Conservation (phyloP, 2,888 invertebrate genomes). For the Beris chalybata region DNA sequence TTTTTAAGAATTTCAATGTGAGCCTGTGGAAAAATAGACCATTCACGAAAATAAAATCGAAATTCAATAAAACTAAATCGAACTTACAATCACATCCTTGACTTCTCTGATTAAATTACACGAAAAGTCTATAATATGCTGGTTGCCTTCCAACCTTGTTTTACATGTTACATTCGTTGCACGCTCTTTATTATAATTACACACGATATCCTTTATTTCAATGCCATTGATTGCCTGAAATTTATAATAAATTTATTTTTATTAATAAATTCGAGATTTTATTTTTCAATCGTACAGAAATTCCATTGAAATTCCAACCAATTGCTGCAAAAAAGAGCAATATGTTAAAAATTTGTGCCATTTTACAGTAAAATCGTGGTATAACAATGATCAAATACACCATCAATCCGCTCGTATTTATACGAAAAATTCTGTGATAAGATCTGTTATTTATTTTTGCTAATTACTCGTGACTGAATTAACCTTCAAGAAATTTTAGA, state of each 20-base stretch:
- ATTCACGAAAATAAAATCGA: neutral
- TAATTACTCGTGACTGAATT: too few relatives aligned
- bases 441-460: too few relatives aligned
- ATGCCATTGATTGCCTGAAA: slow-evolving; percentile 28
- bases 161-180: slow-evolving; percentile 25
- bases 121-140: slow-evolving; percentile 23
- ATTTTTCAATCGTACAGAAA: too few relatives aligned
- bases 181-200: slow-evolving; percentile 23
- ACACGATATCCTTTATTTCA: slow-evolving; percentile 22
- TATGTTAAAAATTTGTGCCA: too few relatives aligned
- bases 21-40: slow-evolving; percentile 1
- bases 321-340: too few relatives aligned
- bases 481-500: too few relatives aligned
- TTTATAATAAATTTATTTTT: neutral
- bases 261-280: too few relatives aligned
- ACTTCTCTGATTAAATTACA: slow-evolving; percentile 20
- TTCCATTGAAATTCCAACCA: too few relatives aligned
- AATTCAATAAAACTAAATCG: neutral
- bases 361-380: too few relatives aligned
- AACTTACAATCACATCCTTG: slow-evolving; percentile 29
- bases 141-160: neutral
- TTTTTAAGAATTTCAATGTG: slow-evolving; percentile 24
- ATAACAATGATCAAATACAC: too few relatives aligned
- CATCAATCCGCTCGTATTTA: too few relatives aligned
- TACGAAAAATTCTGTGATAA: too few relatives aligned